Evolutionary conservation across 2,888 invertebrate genomes (phyloP), one percentile per base, ranked within the genome.

Genomic region (Drosophila phalerata): DNA sequence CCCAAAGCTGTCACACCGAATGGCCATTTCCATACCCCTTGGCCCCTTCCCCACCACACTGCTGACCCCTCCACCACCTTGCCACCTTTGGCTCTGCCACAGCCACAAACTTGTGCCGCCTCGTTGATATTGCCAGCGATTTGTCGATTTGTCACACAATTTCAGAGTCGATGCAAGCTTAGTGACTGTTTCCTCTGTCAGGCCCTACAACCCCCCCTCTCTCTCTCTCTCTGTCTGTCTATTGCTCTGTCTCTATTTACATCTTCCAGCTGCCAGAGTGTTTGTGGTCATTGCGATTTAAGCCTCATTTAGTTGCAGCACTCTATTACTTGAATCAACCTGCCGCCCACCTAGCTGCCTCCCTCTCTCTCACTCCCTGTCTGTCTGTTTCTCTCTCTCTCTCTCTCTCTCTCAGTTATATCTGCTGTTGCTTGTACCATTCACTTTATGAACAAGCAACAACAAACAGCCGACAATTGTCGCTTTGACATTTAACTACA

Each of bases 401-500:
- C 37, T 10, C 69, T 64, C 49, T 32, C 28, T n/a, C 22, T 37
- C 47, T 11, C 52, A 38, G 43, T 43, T 51, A 49, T 47, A 47
- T 58, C 28, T 77, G 68, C 55, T 71, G 73, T 55, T 70, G 71
- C 73, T 69, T 66, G 73, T 77, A 66, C 88, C 88, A 67, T 88
- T 85, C 88, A 85, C 85, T 88, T 88, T 78, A 72, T 73, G 67
- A 69, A 42, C 85, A 55, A 53, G 57, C 72, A 57, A 51, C 64
- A 65, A 45, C 75, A 61, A 63, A 53, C 43, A 52, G 13, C 34
- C 78, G 56, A 74, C 89, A 85, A 85, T 86, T 89, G 85, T 85
- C 82, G 80, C 85, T 89, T 86, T 86, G 85, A 89, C 85, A 86
- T 86, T 86, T 89, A 86, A 74, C 82, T 77, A 87, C 89, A 89